Evolutionary conservation across 1,140 invertebrate species (phyloP), one percentile per base, ranked within the genome.

Genomic region (Scaptodrosophila lebanonensis): DNA sequence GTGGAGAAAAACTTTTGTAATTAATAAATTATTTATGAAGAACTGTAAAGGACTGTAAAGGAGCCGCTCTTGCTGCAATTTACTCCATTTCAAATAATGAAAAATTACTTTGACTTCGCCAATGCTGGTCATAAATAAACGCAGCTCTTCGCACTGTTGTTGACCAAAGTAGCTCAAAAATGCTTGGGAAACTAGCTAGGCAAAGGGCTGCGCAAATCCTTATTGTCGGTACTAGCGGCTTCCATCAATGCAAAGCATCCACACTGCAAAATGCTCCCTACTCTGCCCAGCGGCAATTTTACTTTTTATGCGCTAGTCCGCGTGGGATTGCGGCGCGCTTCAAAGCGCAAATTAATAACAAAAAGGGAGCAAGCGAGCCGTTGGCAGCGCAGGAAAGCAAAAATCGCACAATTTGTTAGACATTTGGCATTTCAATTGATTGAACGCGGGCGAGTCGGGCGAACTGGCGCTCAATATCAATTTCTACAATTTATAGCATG

Each of bases 1-100:
- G 68, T 82, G 68, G 65, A 48, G 62, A 54, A 40, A 79, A 79
- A 79, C 73, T 79, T 79, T 79, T 79, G 77, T 79, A 79, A 79
- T 79, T 79, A 79, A 79, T 79, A 79, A 79, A 79, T 79, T 79
- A 79, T 79, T 79, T 79, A 79, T 79, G 68, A 82, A 79, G 73
- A 59, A 58, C 64, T n/a, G n/a, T n/a, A n/a, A n/a, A n/a, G n/a
- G 70, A 77, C 60, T 79, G 73, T 65, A 79, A 73, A 72, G 73
- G 29, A 50, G 60, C 25, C 30, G 62, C 59, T 56, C 62, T 63
- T 39, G 65, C 65, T 72, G 72, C 73, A 77, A 77, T 77, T 79
- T 68, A 77, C 73, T 77, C 72, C 75, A 77, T 77, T 77, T 77
- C 68, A 79, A 77, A 77, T 77, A 79, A 77, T 77, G 73, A 77